phyloP scores from a whole-genome alignment of 2,888 invertebrate genomes.

The Pseudococcus viburni region DNA sequence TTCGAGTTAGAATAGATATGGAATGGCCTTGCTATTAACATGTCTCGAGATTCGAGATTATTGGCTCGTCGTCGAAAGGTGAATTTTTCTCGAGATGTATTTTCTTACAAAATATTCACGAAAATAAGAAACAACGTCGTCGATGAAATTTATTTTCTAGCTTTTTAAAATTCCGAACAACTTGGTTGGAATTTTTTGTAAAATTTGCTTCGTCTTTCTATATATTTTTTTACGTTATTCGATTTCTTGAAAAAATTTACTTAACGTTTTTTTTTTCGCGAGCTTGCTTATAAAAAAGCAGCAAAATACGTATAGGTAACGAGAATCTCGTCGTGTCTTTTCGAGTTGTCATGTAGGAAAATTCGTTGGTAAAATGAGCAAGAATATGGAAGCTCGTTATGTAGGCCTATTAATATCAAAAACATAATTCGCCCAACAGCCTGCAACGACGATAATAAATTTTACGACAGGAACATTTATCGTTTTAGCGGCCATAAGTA shows the following conservation, averaged over 20 bases:
- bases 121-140: neutral
- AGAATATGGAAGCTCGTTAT: neutral
- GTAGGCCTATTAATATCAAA: slow-evolving; percentile 10
- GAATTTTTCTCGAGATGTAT: too few species aligned
- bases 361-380: neutral
- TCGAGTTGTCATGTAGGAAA: neutral
- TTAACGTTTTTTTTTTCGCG: too few species aligned
- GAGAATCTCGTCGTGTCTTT: neutral
- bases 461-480: slow-evolving; percentile 1
- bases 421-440: slow-evolving; percentile 3
- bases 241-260: neutral
- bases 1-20: too few species aligned
- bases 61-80: too few species aligned
- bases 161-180: neutral
- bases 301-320: neutral
- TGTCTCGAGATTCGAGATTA: too few species aligned
- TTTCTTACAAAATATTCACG: neutral
- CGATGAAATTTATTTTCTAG: neutral
- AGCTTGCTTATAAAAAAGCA: neutral
- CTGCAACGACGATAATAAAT: slow-evolving; percentile 11
- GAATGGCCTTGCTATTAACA: too few species aligned
- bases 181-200: neutral
- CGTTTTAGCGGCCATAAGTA: neutral
- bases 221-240: neutral
- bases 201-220: neutral